Evolutionary conservation across 2,888 invertebrate genomes (phyloP).

Genomic region (Calameuta idolon): DNA sequence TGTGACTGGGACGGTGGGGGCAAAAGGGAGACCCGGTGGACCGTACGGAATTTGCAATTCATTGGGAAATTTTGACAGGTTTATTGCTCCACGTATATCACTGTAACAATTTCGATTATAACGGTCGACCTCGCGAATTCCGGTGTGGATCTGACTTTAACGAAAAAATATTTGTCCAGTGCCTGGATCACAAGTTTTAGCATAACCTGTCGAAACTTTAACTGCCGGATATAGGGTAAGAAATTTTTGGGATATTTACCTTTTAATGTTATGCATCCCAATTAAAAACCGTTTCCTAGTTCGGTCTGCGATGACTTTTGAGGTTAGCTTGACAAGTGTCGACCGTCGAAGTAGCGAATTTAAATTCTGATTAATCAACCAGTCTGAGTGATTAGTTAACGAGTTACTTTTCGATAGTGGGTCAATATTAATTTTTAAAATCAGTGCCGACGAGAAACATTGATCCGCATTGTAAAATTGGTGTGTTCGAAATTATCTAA

Average conservation of each 20-base stretch:
- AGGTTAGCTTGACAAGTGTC: not conserved
- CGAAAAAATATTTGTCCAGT: not conserved
- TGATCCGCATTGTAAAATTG: not conserved
- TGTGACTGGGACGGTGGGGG: not conserved
- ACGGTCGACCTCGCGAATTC: conserved; percentile 4
- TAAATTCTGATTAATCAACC: not conserved
- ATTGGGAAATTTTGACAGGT: conserved; percentile 4
- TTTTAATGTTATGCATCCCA: not conserved
- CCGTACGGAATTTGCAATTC: not conserved
- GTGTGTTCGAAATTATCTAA: not conserved
- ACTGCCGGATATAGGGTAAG: not conserved
- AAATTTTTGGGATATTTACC: not conserved
- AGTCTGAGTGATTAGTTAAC: not conserved
- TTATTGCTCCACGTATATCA: conserved; percentile 1
- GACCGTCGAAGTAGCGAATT: not conserved
- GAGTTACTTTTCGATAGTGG: too few relatives aligned
- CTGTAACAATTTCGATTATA: conserved; percentile 7
- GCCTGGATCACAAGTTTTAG: not conserved
- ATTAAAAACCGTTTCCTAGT: not conserved
- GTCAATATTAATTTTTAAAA: not conserved
- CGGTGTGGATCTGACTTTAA: not conserved
- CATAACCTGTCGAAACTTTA: not conserved
- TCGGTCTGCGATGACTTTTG: not conserved
- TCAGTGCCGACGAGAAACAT: not conserved
- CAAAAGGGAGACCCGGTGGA: not conserved